Percentiles rank a stretch among this genome's conserved stretches.
Evolutionary conservation across 2,113 vertebrate genomes (phyloP).

Genomic region (Bos indicus): DNA sequence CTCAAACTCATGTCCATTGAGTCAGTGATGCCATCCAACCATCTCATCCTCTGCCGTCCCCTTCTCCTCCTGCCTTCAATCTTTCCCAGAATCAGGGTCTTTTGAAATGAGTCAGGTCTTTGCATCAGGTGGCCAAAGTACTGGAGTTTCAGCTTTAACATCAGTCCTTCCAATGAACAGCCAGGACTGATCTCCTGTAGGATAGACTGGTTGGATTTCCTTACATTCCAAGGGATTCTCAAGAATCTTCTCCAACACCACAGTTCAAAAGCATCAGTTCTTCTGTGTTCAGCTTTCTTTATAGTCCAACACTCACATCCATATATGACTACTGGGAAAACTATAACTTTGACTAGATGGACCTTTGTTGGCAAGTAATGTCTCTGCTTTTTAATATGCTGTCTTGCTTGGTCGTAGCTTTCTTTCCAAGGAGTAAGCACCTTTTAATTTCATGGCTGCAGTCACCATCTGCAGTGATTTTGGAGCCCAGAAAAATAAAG

Average conservation of each 20-base stretch:
- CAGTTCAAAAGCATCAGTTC: not conserved
- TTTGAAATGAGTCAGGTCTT: not conserved
- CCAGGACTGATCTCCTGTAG: not conserved
- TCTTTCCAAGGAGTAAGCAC: not conserved
- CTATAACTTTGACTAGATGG: not conserved
- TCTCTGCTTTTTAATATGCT: not conserved
- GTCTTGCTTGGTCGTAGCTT: not conserved
- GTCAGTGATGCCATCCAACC: not conserved
- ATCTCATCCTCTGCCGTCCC: accelerated
- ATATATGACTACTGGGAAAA: not conserved
- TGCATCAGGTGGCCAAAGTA: not conserved
- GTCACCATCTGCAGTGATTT: not conserved
- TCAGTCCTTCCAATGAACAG: not conserved
- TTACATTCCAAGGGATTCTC: not conserved
- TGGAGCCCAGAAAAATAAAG: not conserved
- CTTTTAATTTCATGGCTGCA: not conserved
- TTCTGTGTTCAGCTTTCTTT: not conserved
- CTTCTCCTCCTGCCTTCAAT: not conserved
- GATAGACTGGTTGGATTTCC: not conserved
- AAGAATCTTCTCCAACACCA: not conserved
- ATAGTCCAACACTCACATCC: not conserved
- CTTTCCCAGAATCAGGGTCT: not conserved
- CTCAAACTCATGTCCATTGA: not conserved
- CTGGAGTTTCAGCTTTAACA: not conserved
- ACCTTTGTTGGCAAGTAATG: not conserved